Evolutionary conservation across 2,888 invertebrate species (phyloP), one percentile per base, ranked within the genome.

Genomic region (Morpho achilles): DNA sequence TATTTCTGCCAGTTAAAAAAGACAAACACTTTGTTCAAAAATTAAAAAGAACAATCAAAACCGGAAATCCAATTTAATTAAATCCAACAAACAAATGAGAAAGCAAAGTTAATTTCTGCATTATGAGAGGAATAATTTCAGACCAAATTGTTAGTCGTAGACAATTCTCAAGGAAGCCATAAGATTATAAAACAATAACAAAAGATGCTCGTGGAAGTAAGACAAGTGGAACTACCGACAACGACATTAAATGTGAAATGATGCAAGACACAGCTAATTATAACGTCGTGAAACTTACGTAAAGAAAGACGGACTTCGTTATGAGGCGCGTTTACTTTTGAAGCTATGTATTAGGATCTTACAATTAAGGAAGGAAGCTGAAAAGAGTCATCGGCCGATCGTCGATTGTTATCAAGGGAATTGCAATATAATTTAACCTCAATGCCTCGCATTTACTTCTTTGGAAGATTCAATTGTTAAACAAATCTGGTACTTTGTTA

Each of bases 381-480:
- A 83, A 81, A 77, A 79, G 69, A 84, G 79, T 84, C 82, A 70
- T 69, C 75, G 83, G 78, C 83, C 82, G 76, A 64, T 68, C 71
- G 60, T 52, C 62, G 79, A 84, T 84, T 77, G 76, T 79, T 81
- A 82, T 85, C 82, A 70, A 70, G 59, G 69, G 77, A 76, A 81
- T 79, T 69, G 71, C 77, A 73, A 68, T 72, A 76, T 76, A 84
- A 84, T 84, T n/a, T 84, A 85, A 77, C 71, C 71, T 71, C 70
- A 78, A 73, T 71, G 75, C 78, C 51, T 86, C 74, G 71, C 63
- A 60, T 61, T 64, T 62, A 67, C 67, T 68, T 67, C 65, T 64
- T 67, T 66, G 67, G 58, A 58, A 65, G 47, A 46, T 44, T 56
- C 59, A 50, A 57, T 47, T 43, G 56, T 32, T 22, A 59, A 54